Conservation (phyloP, 2,797 vertebrate species). For the Tamandua tetradactyla region DNA sequence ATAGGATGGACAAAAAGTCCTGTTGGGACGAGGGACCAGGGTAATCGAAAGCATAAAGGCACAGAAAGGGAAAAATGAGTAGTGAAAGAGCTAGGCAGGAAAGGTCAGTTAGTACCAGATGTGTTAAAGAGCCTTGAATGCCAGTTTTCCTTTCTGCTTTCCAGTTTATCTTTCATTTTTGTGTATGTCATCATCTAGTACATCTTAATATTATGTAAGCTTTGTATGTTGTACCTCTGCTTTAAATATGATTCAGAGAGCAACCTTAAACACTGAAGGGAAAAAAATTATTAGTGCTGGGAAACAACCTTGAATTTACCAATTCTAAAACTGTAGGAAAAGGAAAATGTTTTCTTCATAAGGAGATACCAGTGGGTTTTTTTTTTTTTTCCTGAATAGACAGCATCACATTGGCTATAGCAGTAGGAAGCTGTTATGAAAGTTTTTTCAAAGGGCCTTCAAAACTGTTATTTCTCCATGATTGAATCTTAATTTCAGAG, state of each 20-base stretch:
- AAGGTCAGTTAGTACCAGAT: not conserved
- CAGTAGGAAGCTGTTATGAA: conserved; percentile 47
- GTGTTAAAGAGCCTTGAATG: conserved; percentile 27
- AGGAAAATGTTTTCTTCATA: conserved; percentile 54
- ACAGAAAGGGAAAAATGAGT: not conserved
- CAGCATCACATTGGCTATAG: conserved; percentile 40
- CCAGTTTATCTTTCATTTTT: conserved; percentile 60
- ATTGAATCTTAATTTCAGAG: conserved; percentile 34
- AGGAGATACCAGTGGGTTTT: conserved; percentile 9
- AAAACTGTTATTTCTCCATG: conserved; percentile 69
- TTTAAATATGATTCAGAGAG: conserved; percentile 14
- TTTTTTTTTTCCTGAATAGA: conserved; percentile 34
- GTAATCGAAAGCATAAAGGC: not conserved
- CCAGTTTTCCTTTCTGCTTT: conserved; percentile 59
- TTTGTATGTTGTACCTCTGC: conserved; percentile 38
- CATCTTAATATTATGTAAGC: conserved; percentile 25
- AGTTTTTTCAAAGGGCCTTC: conserved; percentile 46
- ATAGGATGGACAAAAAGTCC: conserved; percentile 34
- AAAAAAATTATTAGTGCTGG: conserved; percentile 40
- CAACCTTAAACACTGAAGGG: conserved; percentile 43
- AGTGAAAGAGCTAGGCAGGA: not conserved
- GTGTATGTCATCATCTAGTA: conserved; percentile 6
- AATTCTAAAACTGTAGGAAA: conserved; percentile 50
- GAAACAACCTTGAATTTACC: conserved; percentile 31
- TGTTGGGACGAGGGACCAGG: not conserved